Evolutionary conservation across 1,140 invertebrate species (phyloP).

Genomic region (Drosophila baimaii): DNA sequence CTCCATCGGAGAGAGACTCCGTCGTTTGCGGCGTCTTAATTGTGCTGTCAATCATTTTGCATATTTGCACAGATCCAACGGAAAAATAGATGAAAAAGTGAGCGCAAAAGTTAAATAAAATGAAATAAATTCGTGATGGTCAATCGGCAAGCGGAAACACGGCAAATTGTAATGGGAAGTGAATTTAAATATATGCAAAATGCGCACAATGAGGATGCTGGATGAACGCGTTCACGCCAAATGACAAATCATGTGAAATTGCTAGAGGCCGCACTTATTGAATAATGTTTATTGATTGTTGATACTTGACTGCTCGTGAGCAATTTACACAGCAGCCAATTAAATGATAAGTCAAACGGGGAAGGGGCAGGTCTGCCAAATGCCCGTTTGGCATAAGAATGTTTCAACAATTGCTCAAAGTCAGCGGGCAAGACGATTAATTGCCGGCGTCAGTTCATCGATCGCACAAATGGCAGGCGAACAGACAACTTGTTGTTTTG

Average conservation of each 20-base stretch:
- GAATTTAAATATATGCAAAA: conserved; percentile 57
- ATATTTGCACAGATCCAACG: conserved; percentile 67
- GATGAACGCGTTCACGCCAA: conserved; percentile 15
- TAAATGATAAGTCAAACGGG: conserved; percentile 41
- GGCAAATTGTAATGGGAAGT: conserved; percentile 37
- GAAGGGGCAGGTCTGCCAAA: conserved; percentile 3
- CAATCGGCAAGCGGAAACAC: conserved; percentile 25
- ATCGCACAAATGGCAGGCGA: conserved; percentile 22
- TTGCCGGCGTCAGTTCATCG: conserved; percentile 41
- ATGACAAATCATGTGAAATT: conserved; percentile 34
- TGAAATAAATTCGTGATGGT: conserved; percentile 42
- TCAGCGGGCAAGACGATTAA: conserved; percentile 61
- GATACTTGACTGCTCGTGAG: conserved; percentile 33
- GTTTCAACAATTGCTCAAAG: conserved; percentile 72
- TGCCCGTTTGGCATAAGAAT: conserved; percentile 41
- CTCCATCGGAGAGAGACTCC: conserved; percentile 15
- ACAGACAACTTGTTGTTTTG: conserved; percentile 12
- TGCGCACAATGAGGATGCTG: conserved; percentile 29
- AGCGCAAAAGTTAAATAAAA: conserved; percentile 29
- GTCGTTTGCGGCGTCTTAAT: conserved; percentile 61
- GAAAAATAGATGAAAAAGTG: conserved; percentile 20
- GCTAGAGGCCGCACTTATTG: conserved; percentile 19
- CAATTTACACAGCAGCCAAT: conserved; percentile 51
- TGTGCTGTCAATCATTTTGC: conserved; percentile 82
- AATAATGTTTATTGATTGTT: conserved; percentile 47